Conservation (phyloP, 53 echinoderm and acorn worm genomes). For the Paracentrotus lividus region DNA sequence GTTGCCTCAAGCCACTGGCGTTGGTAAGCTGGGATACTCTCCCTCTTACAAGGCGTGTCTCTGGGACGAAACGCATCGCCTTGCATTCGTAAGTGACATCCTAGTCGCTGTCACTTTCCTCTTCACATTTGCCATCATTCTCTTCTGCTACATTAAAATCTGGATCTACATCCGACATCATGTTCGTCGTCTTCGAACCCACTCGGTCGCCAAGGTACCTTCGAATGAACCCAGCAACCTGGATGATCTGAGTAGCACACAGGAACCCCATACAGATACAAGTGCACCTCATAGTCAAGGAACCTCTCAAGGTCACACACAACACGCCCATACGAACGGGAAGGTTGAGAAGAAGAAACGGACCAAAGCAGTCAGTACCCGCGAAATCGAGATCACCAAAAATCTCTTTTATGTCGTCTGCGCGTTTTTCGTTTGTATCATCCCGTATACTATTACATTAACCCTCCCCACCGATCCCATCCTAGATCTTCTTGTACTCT, state of each 20-base stretch:
- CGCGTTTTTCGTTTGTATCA: constrained; percentile 70
- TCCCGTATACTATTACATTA: constrained; percentile 60
- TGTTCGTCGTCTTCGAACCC: constrained; percentile 50
- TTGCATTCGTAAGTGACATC: constrained; percentile 57
- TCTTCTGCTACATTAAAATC: constrained; percentile 69
- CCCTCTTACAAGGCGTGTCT: constrained; percentile 54
- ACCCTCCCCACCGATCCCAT: constrained; percentile 14
- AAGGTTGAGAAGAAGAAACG: neutral
- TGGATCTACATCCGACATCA: constrained; percentile 62
- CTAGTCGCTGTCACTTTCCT: constrained; percentile 61
- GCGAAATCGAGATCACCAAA: constrained; percentile 68
- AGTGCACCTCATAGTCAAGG: neutral
- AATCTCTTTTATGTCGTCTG: constrained; percentile 66
- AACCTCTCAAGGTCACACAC: neutral
- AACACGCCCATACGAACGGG: neutral
- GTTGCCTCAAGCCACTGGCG: constrained; percentile 35
- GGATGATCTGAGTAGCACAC: constrained; percentile 63
- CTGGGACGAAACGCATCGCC: constrained; percentile 21
- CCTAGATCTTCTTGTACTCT: constrained; percentile 61
- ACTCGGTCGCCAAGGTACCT: neutral
- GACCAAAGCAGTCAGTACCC: constrained; percentile 18
- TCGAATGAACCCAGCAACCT: constrained; percentile 7
- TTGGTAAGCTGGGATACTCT: constrained; percentile 61
- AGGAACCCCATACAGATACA: constrained; percentile 38
- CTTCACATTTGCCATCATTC: constrained; percentile 58